Percentiles rank a stretch among this genome's conserved stretches.
Evolutionary conservation across 2,797 vertebrate genomes (phyloP).

Genomic region (Oreonectes daqikongensis): DNA sequence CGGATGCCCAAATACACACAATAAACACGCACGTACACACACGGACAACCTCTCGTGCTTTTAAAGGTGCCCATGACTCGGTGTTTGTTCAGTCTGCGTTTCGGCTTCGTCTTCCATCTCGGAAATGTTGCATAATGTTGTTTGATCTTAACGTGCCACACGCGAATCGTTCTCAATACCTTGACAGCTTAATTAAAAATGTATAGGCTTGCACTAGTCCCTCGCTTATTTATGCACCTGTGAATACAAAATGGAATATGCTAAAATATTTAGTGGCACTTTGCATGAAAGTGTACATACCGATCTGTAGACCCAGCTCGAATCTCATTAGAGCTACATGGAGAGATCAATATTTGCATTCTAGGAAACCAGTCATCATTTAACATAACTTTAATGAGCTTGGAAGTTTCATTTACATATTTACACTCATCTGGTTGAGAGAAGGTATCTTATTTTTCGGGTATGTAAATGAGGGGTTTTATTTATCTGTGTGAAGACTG

Average conservation of each 20-base stretch:
- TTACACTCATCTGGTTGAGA: slow-evolving; percentile 39
- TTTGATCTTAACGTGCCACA: slow-evolving; percentile 72
- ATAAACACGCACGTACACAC: slow-evolving; percentile 41
- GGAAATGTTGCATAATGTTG: slow-evolving; percentile 63
- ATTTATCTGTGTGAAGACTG: slow-evolving; percentile 36
- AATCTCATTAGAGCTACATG: slow-evolving; percentile 79
- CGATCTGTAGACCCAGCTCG: slow-evolving; percentile 78
- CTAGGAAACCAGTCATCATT: slow-evolving; percentile 69
- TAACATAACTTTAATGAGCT: slow-evolving; percentile 61
- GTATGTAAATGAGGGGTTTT: slow-evolving; percentile 46
- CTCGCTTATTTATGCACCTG: slow-evolving; percentile 23
- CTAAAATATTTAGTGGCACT: slow-evolving; percentile 52
- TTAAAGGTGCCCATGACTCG: slow-evolving; percentile 84
- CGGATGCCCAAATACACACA: slow-evolving; percentile 48
- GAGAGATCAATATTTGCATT: slow-evolving; percentile 77
- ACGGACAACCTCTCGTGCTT: slow-evolving; percentile 81
- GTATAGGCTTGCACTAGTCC: not conserved
- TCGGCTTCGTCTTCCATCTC: slow-evolving; percentile 77
- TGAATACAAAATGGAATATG: slow-evolving; percentile 32
- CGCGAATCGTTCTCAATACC: slow-evolving; percentile 10
- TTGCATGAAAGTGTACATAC: slow-evolving; percentile 61
- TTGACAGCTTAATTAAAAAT: slow-evolving; percentile 36
- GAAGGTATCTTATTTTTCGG: slow-evolving; percentile 44
- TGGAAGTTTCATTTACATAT: slow-evolving; percentile 55
- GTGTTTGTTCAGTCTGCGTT: slow-evolving; percentile 94